A percentile compares a stretch with the other conserved stretches of the same genome.
Conservation (phyloP, 2,888 invertebrate genomes). For the Drosophila kuntzei region DNA sequence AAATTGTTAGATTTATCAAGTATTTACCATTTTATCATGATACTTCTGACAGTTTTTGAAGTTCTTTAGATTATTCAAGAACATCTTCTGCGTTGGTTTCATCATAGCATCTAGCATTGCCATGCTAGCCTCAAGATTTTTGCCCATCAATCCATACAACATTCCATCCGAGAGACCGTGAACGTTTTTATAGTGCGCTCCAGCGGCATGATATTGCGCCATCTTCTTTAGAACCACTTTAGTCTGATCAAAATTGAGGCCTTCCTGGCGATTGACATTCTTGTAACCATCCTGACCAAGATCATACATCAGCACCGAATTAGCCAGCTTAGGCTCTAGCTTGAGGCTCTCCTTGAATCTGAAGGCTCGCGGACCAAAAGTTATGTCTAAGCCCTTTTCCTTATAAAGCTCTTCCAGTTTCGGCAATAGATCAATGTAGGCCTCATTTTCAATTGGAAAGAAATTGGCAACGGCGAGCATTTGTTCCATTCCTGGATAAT, state of each 20-base stretch:
- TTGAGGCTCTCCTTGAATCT: slow-evolving; percentile 44
- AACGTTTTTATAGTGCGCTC: slow-evolving; percentile 63
- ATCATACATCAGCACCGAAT: slow-evolving; percentile 79
- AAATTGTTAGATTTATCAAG: not conserved
- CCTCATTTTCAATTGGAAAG: slow-evolving; percentile 65
- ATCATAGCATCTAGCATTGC: slow-evolving; percentile 36
- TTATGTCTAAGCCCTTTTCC: slow-evolving; percentile 52
- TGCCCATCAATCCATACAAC: slow-evolving; percentile 35
- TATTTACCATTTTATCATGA: slow-evolving; percentile 67
- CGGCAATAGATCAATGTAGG: slow-evolving; percentile 71
- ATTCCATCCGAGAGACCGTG: slow-evolving; percentile 53
- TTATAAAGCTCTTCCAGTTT: slow-evolving; percentile 70
- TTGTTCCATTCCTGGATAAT: slow-evolving; percentile 54
- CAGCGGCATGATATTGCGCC: slow-evolving; percentile 83
- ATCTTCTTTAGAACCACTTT: slow-evolving; percentile 75
- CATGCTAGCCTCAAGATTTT: slow-evolving; percentile 12
- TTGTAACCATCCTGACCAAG: slow-evolving; percentile 72
- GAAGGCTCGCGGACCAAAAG: slow-evolving; percentile 61
- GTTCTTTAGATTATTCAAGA: slow-evolving; percentile 48
- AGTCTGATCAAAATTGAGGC: slow-evolving; percentile 79
- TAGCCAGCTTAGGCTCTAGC: slow-evolving; percentile 50
- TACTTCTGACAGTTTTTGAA: slow-evolving; percentile 58
- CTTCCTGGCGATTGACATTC: slow-evolving; percentile 77
- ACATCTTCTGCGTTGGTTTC: slow-evolving; percentile 21
- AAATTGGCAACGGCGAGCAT: slow-evolving; percentile 64